These are phyloP conservation scores for Drosophila santomea DNA, from an alignment of 1,140 invertebrate species.

Conservation along the genomic window DNA sequence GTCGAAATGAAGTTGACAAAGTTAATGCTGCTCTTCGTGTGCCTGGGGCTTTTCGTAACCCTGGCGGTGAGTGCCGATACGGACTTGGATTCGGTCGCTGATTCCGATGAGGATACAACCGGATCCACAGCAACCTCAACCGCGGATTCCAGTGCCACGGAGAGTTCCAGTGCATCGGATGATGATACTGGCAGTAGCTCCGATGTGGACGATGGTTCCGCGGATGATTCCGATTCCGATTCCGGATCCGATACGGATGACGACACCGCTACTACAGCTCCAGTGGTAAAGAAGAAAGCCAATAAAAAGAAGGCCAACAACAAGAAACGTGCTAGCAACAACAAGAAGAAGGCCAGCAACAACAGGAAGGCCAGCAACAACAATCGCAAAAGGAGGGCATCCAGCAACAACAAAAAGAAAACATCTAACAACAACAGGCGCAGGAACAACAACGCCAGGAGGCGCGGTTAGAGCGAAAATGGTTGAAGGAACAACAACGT, in stretches of 20 bases:
- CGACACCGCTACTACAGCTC: neutral
- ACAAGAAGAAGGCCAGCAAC: neutral
- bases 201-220: conserved; percentile 1
- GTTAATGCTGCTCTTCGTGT: conserved; percentile 42
- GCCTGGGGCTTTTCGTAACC: conserved; percentile 28
- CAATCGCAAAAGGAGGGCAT: neutral
- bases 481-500: neutral
- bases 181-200: neutral
- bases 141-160: neutral
- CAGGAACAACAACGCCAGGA: conserved; percentile 18
- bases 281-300: neutral
- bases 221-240: neutral
- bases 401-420: neutral
- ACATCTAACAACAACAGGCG: conserved; percentile 17
- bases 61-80: conserved; percentile 11
- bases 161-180: neutral
- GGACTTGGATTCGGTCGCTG: neutral
- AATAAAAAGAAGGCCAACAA: conserved; percentile 23
- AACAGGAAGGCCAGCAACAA: conserved; percentile 6
- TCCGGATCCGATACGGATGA: neutral
- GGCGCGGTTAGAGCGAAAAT: conserved; percentile 29
- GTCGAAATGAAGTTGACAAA: conserved; percentile 56
- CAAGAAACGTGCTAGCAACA: conserved; percentile 2
- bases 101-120: too few relatives aligned
- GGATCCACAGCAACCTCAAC: neutral